Percentiles rank a stretch among this genome's conserved stretches.
Conservation (phyloP, 2,888 invertebrate genomes). For the Tromatobia lineatoria region DNA sequence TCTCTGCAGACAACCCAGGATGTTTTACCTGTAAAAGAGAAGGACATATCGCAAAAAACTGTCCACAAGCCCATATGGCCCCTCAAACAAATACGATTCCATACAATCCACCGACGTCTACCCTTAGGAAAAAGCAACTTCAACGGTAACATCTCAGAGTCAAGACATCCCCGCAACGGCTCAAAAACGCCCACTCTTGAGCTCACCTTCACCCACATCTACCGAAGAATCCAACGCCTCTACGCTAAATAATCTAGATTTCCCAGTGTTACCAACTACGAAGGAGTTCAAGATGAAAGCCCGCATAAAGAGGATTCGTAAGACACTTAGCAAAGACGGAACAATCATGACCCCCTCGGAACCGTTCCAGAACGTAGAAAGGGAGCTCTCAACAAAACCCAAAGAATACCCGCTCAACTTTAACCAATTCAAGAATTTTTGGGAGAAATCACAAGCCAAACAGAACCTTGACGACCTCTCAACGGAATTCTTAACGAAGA, state of each 20-base stretch:
- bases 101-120: not conserved
- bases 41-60: constrained; percentile 32
- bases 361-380: too few species aligned
- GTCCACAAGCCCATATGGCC: constrained; percentile 11
- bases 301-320: too few species aligned
- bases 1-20: constrained; percentile 5
- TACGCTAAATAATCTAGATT: not conserved
- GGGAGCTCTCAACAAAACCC: too few species aligned
- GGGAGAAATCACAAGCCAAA: not conserved
- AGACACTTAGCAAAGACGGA: too few species aligned
- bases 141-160: too few species aligned
- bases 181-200: not conserved
- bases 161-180: not conserved
- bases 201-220: not conserved
- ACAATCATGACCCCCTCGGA: too few species aligned
- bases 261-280: not conserved
- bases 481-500: too few species aligned
- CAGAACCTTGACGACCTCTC: too few species aligned
- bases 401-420: not conserved
- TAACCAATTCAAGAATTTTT: not conserved
- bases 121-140: too few species aligned
- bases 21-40: constrained; percentile 53
- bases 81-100: not conserved
- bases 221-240: too few species aligned
- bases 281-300: not conserved